These are phyloP conservation scores for Drosophila pegasa DNA, from an alignment of 2,888 invertebrate genomes.

Conservation along the genomic window DNA sequence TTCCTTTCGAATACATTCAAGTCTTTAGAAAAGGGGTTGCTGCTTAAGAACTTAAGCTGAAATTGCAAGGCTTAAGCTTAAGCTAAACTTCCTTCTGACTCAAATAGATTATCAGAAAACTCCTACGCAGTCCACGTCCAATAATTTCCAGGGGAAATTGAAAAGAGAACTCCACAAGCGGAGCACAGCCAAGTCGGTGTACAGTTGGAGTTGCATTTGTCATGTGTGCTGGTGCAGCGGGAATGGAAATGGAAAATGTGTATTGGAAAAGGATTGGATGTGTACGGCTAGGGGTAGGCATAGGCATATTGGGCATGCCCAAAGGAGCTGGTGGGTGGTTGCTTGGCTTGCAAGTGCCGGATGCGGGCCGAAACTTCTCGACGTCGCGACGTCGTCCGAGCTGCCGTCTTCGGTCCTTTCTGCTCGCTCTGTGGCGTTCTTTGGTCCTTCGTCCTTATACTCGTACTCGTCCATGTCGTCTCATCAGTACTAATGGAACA, in stretches of 20 bases:
- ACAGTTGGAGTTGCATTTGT: slow-evolving; percentile 40
- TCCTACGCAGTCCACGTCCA: slow-evolving; percentile 2
- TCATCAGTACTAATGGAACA: slow-evolving; percentile 82
- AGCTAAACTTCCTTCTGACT: no score
- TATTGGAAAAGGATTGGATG: slow-evolving; percentile 20
- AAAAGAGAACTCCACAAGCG: slow-evolving; percentile 6
- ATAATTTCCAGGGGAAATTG: slow-evolving; percentile 29
- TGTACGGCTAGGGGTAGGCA: slow-evolving; percentile 1
- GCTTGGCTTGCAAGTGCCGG: slow-evolving; percentile 33
- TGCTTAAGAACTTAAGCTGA: background rate
- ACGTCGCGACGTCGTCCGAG: slow-evolving; percentile 44
- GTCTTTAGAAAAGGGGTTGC: background rate
- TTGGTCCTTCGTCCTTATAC: slow-evolving; percentile 19
- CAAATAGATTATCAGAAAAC: background rate
- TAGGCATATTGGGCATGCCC: slow-evolving; percentile 6
- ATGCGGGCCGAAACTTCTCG: slow-evolving; percentile 39
- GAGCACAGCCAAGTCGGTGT: slow-evolving; percentile 25
- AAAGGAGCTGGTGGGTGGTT: slow-evolving; percentile 1
- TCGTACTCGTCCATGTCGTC: slow-evolving; percentile 48
- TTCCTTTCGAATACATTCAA: no score
- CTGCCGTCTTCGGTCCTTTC: slow-evolving; percentile 25
- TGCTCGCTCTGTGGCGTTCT: slow-evolving; percentile 11
- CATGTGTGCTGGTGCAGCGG: slow-evolving; percentile 30
- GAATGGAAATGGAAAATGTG: slow-evolving; percentile 21
- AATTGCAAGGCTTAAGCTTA: background rate